Conservation (phyloP, 2,888 invertebrate genomes). For the Slavum lentiscoides region DNA sequence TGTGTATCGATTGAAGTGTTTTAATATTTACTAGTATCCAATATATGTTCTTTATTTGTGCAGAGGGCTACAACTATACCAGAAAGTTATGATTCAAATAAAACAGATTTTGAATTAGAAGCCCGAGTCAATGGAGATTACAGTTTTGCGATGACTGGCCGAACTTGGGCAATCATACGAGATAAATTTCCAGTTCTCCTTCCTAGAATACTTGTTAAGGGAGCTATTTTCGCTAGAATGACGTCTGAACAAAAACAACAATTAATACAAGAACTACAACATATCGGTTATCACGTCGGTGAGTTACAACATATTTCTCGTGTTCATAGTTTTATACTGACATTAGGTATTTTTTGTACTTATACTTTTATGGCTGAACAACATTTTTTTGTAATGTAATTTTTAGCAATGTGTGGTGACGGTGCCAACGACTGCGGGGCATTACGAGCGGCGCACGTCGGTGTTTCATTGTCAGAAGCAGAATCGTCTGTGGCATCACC, state of each 20-base stretch:
- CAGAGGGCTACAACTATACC: constrained; percentile 7
- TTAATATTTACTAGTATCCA: neutral
- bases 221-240: constrained; percentile 83
- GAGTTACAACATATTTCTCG: constrained; percentile 38
- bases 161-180: constrained; percentile 75
- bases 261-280: constrained; percentile 72
- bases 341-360: neutral
- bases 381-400: neutral
- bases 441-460: constrained; percentile 83
- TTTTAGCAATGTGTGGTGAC: constrained; percentile 69
- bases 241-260: constrained; percentile 81
- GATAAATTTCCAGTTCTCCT: constrained; percentile 73
- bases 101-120: constrained; percentile 40
- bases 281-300: constrained; percentile 71
- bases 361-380: neutral
- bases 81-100: neutral
- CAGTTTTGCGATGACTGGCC: constrained; percentile 70
- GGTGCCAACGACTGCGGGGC: constrained; percentile 89
- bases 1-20: neutral
- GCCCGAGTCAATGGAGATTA: constrained; percentile 55
- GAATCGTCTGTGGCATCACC: constrained; percentile 89
- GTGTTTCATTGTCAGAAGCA: constrained; percentile 84
- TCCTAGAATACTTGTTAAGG: constrained; percentile 67
- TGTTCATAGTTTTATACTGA: neutral
- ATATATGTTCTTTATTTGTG: neutral